These are phyloP conservation scores for Macrocentrus cingulum DNA, from an alignment of 1,140 invertebrate species.

Conservation along the genomic window DNA sequence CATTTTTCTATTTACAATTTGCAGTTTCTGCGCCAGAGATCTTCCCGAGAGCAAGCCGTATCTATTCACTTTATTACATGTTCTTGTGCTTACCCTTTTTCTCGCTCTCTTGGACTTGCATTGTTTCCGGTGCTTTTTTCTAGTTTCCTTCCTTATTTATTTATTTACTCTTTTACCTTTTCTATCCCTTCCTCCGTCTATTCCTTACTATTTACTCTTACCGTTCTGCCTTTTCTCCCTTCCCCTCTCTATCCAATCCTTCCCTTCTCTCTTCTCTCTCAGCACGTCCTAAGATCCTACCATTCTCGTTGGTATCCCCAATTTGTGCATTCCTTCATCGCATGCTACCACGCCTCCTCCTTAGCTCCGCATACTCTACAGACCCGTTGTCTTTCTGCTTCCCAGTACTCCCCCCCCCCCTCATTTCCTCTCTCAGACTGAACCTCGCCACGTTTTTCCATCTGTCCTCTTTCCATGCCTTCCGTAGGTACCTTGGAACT, in stretches of 20 bases:
- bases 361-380: conserved; percentile 2
- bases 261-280: neutral
- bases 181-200: no score
- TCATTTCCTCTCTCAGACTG: conserved; percentile 5
- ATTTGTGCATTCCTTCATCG: neutral
- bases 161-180: no score
- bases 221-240: neutral
- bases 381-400: neutral
- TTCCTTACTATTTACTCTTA: no score
- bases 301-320: neutral
- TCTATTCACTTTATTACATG: no score
- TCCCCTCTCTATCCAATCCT: conserved; percentile 9
- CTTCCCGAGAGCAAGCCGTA: no score
- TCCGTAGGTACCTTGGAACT: conserved; percentile 9
- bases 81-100: no score
- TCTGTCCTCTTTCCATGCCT: conserved; percentile 11
- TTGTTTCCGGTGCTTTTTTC: no score
- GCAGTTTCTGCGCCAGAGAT: no score
- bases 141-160: no score
- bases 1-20: no score
- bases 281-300: conserved; percentile 2
- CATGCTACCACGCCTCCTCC: conserved; percentile 4
- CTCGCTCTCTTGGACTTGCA: no score
- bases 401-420: neutral
- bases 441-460: conserved; percentile 12